phyloP scores from a whole-genome alignment of 2,797 vertebrate species.

The Spheniscus humboldti region DNA sequence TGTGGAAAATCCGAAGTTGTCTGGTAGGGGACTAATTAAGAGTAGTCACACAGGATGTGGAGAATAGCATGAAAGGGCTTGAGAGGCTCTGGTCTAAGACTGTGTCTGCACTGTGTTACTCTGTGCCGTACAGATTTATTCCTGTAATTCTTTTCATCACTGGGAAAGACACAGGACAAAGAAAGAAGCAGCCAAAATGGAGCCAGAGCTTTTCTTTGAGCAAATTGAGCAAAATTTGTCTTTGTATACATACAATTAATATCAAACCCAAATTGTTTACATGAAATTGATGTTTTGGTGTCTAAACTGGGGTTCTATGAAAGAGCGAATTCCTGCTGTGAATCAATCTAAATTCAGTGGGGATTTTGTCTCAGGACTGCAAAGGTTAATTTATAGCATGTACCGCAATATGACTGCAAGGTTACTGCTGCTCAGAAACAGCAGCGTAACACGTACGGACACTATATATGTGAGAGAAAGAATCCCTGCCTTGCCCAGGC shows the following conservation, averaged over 20 bases:
- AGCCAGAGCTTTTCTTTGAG: background rate
- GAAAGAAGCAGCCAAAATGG: background rate
- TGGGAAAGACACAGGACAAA: background rate
- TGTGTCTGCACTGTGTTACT: conserved; percentile 25
- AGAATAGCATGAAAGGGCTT: conserved; percentile 13
- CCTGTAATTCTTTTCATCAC: conserved; percentile 16
- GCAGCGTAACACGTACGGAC: background rate
- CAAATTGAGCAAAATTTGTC: background rate
- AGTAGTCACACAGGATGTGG: conserved; percentile 36
- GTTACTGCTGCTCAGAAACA: background rate
- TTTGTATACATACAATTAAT: background rate
- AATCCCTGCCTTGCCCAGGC: background rate
- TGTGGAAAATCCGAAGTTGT: background rate
- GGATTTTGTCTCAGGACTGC: background rate
- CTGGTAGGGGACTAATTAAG: conserved; percentile 21
- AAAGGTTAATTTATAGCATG: background rate
- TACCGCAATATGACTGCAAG: background rate
- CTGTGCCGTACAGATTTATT: background rate
- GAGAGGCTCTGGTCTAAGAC: background rate
- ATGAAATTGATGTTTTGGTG: background rate
- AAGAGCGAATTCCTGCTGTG: background rate
- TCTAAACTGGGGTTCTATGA: background rate
- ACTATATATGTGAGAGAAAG: background rate
- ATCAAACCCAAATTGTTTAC: background rate
- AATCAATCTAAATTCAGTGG: background rate